Percentiles rank a stretch among this genome's conserved stretches.
phyloP scores from a whole-genome alignment of 1,140 invertebrate species.

The Hyles vespertilio region DNA sequence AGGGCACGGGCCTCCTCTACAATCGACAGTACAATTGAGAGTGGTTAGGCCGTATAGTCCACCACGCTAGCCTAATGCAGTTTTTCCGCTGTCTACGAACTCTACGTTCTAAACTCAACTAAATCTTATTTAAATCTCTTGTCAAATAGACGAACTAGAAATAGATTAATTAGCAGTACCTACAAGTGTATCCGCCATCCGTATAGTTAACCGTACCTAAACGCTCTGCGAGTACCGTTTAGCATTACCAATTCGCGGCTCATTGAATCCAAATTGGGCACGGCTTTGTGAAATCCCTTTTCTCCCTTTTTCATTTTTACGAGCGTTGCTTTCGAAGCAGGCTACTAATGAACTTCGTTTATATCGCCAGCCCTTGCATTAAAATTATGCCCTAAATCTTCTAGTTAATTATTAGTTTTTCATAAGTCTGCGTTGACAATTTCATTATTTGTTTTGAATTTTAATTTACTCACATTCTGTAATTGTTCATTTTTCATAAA shows the following conservation, averaged over 20 bases:
- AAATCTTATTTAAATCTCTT: no score
- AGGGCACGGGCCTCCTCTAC: no score
- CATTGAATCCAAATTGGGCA: slow-evolving; percentile 51
- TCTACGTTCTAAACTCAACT: no score
- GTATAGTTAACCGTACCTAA: slow-evolving; percentile 18
- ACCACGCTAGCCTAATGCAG: no score
- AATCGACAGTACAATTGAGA: no score
- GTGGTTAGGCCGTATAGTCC: no score
- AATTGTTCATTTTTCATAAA: no score
- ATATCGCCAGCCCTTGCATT: slow-evolving; percentile 24
- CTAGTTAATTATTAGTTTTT: neutral
- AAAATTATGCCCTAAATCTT: slow-evolving; percentile 20
- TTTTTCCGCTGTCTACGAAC: no score
- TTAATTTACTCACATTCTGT: no score
- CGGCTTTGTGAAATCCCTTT: slow-evolving; percentile 42
- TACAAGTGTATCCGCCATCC: no score
- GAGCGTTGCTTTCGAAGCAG: slow-evolving; percentile 34
- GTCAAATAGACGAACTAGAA: no score
- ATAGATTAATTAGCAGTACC: no score
- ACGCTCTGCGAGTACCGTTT: slow-evolving; percentile 34
- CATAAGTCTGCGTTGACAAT: neutral
- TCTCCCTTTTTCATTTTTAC: slow-evolving; percentile 51
- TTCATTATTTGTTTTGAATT: neutral
- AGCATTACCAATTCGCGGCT: slow-evolving; percentile 49
- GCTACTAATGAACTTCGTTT: slow-evolving; percentile 43